phyloP scores from a whole-genome alignment of 2,888 invertebrate species.

The Drosophila multiciliata region DNA sequence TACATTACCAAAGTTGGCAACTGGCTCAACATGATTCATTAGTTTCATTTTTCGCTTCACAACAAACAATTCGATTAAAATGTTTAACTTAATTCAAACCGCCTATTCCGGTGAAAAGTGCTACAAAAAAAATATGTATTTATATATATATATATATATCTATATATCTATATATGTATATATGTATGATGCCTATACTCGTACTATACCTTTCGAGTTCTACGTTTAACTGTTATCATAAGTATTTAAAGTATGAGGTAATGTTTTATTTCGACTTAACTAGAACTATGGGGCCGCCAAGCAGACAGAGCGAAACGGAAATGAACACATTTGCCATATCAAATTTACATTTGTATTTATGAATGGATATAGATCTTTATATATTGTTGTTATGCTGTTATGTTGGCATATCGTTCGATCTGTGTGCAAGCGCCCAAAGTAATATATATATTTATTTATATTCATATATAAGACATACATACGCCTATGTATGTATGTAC shows the following conservation, averaged over 20 bases:
- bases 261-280: slow-evolving; percentile 79
- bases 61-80: slow-evolving; percentile 44
- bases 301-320: slow-evolving; percentile 17
- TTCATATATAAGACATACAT: slow-evolving; percentile 8
- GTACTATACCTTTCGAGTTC: slow-evolving; percentile 51
- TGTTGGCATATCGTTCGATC: slow-evolving; percentile 13
- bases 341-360: neutral
- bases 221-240: slow-evolving; percentile 72
- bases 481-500: slow-evolving; percentile 9
- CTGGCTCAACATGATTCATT: slow-evolving; percentile 2
- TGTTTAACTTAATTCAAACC: slow-evolving; percentile 40
- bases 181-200: slow-evolving; percentile 38
- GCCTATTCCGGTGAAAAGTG: slow-evolving; percentile 51
- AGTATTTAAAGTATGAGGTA: slow-evolving; percentile 82
- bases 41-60: slow-evolving; percentile 15
- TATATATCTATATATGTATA: slow-evolving; percentile 13
- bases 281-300: slow-evolving; percentile 21
- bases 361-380: slow-evolving; percentile 1
- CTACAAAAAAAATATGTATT: slow-evolving; percentile 48
- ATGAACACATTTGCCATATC: slow-evolving; percentile 9
- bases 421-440: slow-evolving; percentile 11
- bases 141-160: slow-evolving; percentile 23
- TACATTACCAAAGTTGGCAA: slow-evolving; percentile 19
- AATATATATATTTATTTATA: slow-evolving; percentile 12
- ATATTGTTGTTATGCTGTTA: neutral